Evolutionary conservation across 1,140 invertebrate species (phyloP), one percentile per base, ranked within the genome.

Genomic region (Ceratina japonica): DNA sequence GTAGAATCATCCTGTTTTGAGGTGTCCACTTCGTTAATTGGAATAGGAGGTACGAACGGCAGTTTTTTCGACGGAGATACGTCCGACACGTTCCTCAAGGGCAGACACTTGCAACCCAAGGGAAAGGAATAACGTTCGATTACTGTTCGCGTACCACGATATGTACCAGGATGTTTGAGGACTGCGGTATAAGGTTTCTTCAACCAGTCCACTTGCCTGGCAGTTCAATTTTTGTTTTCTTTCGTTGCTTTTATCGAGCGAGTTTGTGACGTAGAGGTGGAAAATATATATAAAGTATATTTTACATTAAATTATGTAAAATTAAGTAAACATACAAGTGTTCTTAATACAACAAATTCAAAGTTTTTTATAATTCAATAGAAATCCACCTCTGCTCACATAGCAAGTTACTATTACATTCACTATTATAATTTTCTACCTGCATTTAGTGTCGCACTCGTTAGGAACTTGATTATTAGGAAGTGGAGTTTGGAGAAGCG

Each of bases 121-220:
- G 68, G 61, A 64, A 74, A 69, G 52, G 70, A 79, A 51, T 51
- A n/a, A 37, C 52, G 54, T 22, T 72, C 37, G 3, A 51, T 49
- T 65, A 62, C 54, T n/a, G 64, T 68, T 73, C 7, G 61, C 64
- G 27, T 52, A 8, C 62, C 65, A 18, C 2, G 66, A 71, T 37
- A 63, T 58, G 44, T n/a, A 61, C 20, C 44, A 10, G 22, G 31
- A 16, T 59, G 44, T 79, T 76, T 69, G 51, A 79, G 80, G 65
- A 85, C 81, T 44, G 82, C 64, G 58, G 79, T 84, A 27, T 85
- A 89, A 52, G 89, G 86, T 86, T 89, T 89, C 87, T 80, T 90
- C 81, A 86, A 27, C 89, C 88, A 90, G 76, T 90, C 88, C 62
- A 72, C 16, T 78, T 85, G 82, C 74, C 83, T 85, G 66, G 22